Conservation (phyloP, 2,113 vertebrate genomes). For the Stigmatopora argus region DNA sequence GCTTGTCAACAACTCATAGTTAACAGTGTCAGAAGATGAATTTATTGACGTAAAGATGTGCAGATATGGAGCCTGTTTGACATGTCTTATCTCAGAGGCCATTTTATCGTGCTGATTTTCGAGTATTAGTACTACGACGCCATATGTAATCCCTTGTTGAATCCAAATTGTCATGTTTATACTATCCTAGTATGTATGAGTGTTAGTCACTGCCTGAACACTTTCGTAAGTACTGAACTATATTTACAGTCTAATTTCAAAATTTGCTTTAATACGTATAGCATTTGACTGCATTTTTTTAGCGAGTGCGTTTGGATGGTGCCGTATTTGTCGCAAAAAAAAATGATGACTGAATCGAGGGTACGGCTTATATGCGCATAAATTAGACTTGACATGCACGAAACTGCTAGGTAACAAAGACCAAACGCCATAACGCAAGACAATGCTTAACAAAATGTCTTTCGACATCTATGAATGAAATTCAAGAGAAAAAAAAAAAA, state of each 20-base stretch:
- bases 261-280: background rate
- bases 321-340: too few relatives aligned
- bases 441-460: too few relatives aligned
- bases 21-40: background rate
- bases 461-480: too few relatives aligned
- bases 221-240: background rate
- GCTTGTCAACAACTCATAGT: background rate
- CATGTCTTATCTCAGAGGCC: slow-evolving; percentile 11
- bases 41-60: slow-evolving; percentile 2
- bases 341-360: too few relatives aligned
- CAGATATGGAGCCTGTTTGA: slow-evolving; percentile 19
- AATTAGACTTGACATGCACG: too few relatives aligned
- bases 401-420: too few relatives aligned
- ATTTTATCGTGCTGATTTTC: background rate
- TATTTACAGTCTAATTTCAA: background rate
- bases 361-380: too few relatives aligned
- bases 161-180: background rate
- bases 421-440: too few relatives aligned
- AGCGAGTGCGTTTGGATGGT: too few relatives aligned
- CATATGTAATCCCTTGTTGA: background rate
- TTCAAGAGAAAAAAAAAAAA: too few relatives aligned
- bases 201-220: background rate
- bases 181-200: background rate
- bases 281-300: too few relatives aligned
- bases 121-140: background rate